phyloP scores from a whole-genome alignment of 1,140 invertebrate species.

The Micrasema longulum region DNA sequence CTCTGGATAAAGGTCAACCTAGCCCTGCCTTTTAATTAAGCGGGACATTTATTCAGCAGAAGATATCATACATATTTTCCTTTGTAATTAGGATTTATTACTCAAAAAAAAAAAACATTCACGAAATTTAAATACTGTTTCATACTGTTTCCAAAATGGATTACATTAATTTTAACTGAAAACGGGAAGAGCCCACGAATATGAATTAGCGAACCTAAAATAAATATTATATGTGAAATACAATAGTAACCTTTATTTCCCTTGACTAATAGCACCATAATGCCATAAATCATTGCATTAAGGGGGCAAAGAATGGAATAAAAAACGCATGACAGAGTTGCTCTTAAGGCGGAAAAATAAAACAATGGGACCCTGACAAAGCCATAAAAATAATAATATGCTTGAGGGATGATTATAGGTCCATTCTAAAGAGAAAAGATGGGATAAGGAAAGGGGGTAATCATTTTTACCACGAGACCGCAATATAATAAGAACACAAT shows the following conservation, averaged over 20 bases:
- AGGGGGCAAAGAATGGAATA: conserved; percentile 23
- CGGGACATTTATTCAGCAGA: no score
- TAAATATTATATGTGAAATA: conserved; percentile 43
- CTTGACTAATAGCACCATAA: conserved; percentile 47
- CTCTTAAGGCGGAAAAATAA: conserved; percentile 46
- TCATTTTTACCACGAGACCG: no score
- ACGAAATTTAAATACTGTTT: conserved; percentile 29
- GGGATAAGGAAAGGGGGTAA: background rate
- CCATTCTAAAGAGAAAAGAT: background rate
- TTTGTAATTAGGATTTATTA: conserved; percentile 25
- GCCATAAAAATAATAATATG: conserved; percentile 39
- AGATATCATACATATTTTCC: background rate
- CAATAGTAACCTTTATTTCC: conserved; percentile 46
- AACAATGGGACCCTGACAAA: conserved; percentile 39
- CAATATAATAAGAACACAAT: no score
- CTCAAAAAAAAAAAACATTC: conserved; percentile 10
- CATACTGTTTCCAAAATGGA: conserved; percentile 13
- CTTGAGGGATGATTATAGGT: conserved; percentile 27
- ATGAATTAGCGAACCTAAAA: conserved; percentile 25
- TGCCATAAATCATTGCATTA: conserved; percentile 47
- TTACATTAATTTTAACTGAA: conserved; percentile 26
- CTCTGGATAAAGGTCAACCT: no score
- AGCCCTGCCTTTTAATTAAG: no score
- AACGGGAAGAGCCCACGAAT: background rate
- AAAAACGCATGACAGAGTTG: conserved; percentile 39